These are phyloP conservation scores for Phoenicopterus ruber DNA, from an alignment of 2,113 vertebrate species.

Conservation along the genomic window DNA sequence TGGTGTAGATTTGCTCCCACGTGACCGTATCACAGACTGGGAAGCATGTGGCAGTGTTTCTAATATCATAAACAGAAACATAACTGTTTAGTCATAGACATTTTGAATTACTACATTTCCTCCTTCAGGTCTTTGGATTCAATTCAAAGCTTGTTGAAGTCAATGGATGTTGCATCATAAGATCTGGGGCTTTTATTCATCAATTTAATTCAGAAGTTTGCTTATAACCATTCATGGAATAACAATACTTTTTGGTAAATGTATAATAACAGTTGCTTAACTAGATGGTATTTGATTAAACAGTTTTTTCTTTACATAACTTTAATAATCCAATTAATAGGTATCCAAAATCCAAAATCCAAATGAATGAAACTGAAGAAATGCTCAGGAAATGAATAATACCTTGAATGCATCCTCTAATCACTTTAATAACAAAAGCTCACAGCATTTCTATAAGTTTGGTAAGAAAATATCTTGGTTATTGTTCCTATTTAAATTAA, in stretches of 20 bases:
- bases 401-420: background rate
- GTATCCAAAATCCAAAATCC: background rate
- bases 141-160: background rate
- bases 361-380: background rate
- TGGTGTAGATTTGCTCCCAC: background rate
- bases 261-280: background rate
- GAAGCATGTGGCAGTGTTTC: constrained; percentile 3
- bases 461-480: background rate
- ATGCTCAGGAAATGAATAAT: background rate
- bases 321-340: constrained; percentile 11
- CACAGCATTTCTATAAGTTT: background rate
- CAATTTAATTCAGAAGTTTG: background rate
- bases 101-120: background rate
- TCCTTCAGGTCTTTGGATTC: background rate
- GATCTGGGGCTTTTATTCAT: background rate
- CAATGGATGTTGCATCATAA: background rate
- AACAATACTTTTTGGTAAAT: background rate
- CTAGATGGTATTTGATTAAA: background rate
- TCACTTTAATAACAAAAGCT: background rate
- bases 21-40: background rate
- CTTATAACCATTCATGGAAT: background rate
- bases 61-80: constrained; percentile 23
- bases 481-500: background rate
- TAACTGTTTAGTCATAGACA: constrained; percentile 14
- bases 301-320: background rate